Base-by-base conservation (phyloP, 1,140 invertebrate species). In the Lucilia cuprina region DNA sequence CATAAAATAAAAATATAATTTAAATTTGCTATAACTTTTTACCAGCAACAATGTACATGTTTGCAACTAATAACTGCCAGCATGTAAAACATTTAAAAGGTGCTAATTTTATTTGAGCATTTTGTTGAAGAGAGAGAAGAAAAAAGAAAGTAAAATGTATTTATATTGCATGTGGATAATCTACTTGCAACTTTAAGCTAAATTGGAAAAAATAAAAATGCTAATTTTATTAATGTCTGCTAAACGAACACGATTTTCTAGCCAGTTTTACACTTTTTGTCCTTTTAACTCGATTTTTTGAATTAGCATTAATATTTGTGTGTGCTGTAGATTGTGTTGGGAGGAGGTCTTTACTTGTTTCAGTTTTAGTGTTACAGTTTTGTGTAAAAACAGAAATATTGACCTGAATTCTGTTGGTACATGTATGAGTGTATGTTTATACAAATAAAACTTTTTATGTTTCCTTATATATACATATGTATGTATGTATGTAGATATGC, bases 211-310 rank as follows among this genome's bases (percentile, higher is more conserved):
- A 41, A 41, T 3, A 41, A 60, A 60, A 60, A 60, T 60, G 55
- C 55, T 60, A 60, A 60, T 60, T 60, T 60, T 60, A 60, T 60
- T 60, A 60, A 60, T 60, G 55, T 60, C 55, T 60, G 55, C 55
- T n/a, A n/a, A 60, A 60, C n/a, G 55, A 60, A 17, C 50, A 60
- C 55, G n/a, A 60, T 60, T 60, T 60, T 60, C 55, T 60, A 60
- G 55, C 14, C 55, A 60, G 5, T 60, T 60, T 60, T 60, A 5
- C 55, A 3, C 50, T n/a, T 60, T n/a, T 41, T 8, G 41, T 60
- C 50, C 13, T 60, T 60, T n/a, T 14, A 14, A 60, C 50, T 60
- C 50, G 5, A 14, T 60, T 60, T 60, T 60, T 2, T 60, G n/a
- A 60, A 60, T 60, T 60, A n/a, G 55, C 55, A 60, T 60, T n/a